phyloP scores from a whole-genome alignment of 53 echinoderm and acorn worm genomes.

The Astropecten irregularis region DNA sequence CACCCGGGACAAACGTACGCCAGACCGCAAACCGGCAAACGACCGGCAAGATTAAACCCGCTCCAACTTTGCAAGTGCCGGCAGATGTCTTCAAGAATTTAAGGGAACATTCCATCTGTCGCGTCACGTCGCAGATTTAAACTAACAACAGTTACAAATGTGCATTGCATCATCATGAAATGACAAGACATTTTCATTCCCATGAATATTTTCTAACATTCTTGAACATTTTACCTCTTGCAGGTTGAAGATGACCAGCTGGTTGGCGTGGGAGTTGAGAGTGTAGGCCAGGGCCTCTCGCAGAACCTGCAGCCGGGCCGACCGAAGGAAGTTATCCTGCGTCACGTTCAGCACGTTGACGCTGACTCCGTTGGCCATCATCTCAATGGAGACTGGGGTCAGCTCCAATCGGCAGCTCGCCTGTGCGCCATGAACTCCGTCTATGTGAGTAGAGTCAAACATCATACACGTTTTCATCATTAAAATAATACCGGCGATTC shows the following conservation, averaged over 20 bases:
- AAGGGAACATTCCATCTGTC: no score
- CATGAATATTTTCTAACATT: no score
- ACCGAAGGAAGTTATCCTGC: conserved; percentile 67
- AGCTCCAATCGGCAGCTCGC: conserved; percentile 78
- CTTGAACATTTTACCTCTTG: conserved; percentile 59
- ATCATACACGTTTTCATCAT: no score
- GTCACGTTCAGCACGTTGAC: conserved; percentile 60
- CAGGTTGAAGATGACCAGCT: conserved; percentile 74
- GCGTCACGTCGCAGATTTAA: no score
- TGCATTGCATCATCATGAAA: no score
- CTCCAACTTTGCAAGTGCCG: no score
- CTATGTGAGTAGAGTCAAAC: conserved; percentile 54
- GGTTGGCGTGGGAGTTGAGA: conserved; percentile 61
- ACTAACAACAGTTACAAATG: no score
- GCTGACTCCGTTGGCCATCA: conserved; percentile 77
- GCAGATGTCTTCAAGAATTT: no score
- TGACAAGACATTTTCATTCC: no score
- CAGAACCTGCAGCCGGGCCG: conserved; percentile 56
- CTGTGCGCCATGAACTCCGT: conserved; percentile 76
- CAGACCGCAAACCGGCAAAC: no score
- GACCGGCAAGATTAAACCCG: no score
- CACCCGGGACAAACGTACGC: no score
- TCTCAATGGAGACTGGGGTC: conserved; percentile 75
- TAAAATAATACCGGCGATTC: background rate
- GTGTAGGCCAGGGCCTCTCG: conserved; percentile 68